Evolutionary conservation across 1,140 invertebrate species (phyloP), one percentile per base, ranked within the genome.

Genomic region (Zelostemma sp.): DNA sequence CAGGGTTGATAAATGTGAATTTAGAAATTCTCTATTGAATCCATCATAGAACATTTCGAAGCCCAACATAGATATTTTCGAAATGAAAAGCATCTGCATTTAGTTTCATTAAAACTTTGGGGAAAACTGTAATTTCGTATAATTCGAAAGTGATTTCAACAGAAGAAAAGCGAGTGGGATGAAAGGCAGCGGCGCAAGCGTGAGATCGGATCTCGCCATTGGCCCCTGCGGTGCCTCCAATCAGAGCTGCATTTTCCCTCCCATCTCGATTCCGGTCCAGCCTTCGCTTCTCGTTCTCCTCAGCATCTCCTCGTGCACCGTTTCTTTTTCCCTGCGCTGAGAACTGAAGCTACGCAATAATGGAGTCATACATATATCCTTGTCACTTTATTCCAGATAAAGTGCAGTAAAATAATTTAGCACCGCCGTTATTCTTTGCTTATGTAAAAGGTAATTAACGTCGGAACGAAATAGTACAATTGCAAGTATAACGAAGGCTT

Each of bases 201-300:
- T 69, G 53, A 72, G 65, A 47, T 40, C 31, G 65, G 68, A 67
- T 64, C 57, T 72, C 59, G 47, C 77, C 46, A 85, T 85, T 85
- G 82, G 82, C 67, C 62, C 75, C 59, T 46, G 51, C 11, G 43
- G 3, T 43, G 18, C 16, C 46, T 40, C 82, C 82, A 82, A 84
- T 81, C 55, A 47, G 50, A 62, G 65, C 40, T 53, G 15, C 38
- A 60, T 45, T 53, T 76, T 75, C 81, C 82, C 76, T 68, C 76
- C 71, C 50, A 46, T 47, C 66, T 53, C 61, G 18, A 47, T 66
- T 15, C 4, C 78, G 82, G 79, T 82, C 80, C 82, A 80, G 79
- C 82, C 82, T 81, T 72, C 73, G 45, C 68, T 61, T 45, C 49
- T 49, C 15, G 31, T 14, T 17, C 41, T 28, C 1, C 35, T 41